Evolutionary conservation across 2,113 vertebrate species (phyloP).

Genomic region (Oryzias curvinotus): DNA sequence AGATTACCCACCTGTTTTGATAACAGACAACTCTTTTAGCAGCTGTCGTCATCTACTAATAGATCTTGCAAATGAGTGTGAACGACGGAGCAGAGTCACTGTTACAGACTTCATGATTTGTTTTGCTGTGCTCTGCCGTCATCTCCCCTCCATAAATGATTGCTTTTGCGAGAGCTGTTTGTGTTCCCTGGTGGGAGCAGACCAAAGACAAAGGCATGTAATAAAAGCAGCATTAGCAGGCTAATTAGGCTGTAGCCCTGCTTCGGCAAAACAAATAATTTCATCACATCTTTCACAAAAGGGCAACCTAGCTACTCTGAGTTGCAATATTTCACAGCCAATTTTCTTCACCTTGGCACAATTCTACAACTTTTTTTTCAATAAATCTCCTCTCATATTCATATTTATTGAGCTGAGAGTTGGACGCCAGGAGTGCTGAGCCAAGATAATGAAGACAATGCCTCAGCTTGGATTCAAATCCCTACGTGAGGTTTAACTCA

Average conservation of each 20-base stretch:
- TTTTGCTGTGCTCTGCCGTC: slow-evolving; percentile 40
- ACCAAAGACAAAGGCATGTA: slow-evolving; percentile 69
- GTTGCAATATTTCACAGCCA: slow-evolving; percentile 69
- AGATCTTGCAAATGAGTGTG: slow-evolving; percentile 38
- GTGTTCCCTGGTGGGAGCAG: slow-evolving; percentile 39
- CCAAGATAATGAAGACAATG: slow-evolving; percentile 62
- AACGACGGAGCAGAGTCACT: slow-evolving; percentile 24
- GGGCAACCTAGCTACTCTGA: slow-evolving; percentile 48
- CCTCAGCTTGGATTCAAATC: slow-evolving; percentile 57
- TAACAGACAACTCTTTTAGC: slow-evolving; percentile 37
- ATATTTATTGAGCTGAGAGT: slow-evolving; percentile 76
- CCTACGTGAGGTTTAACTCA: slow-evolving; percentile 56
- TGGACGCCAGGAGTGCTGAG: slow-evolving; percentile 53
- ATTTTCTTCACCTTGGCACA: slow-evolving; percentile 66
- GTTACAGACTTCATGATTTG: slow-evolving; percentile 36
- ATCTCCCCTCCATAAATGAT: slow-evolving; percentile 31
- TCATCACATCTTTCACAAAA: slow-evolving; percentile 64
- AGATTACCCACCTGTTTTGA: slow-evolving; percentile 55
- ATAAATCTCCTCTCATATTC: slow-evolving; percentile 76
- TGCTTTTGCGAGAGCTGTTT: slow-evolving; percentile 26
- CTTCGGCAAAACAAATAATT: slow-evolving; percentile 68
- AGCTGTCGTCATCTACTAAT: slow-evolving; percentile 41
- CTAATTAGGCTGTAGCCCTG: slow-evolving; percentile 75
- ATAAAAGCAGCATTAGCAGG: slow-evolving; percentile 75
- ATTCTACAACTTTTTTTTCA: slow-evolving; percentile 71